Conservation (phyloP, 2,797 vertebrate genomes). For the Takifugu ocellatus region DNA sequence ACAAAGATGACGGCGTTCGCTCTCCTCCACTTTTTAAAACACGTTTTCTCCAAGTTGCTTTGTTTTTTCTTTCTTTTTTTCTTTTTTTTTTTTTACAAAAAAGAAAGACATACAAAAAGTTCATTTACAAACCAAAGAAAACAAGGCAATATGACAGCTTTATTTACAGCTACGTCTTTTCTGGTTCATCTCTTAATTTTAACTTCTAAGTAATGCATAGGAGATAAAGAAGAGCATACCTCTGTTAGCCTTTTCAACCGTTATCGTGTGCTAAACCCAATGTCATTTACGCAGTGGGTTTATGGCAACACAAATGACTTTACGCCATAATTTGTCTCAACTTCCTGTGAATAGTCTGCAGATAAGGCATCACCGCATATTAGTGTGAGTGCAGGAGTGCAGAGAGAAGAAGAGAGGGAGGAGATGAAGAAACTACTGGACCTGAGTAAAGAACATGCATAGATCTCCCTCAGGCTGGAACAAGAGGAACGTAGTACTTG, state of each 20-base stretch:
- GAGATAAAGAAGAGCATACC: slow-evolving; percentile 82
- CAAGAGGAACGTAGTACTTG: slow-evolving; percentile 57
- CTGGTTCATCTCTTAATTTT: slow-evolving; percentile 20
- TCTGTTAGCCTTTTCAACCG: slow-evolving; percentile 64
- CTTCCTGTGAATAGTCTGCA: slow-evolving; percentile 78
- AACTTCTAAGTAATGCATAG: slow-evolving; percentile 82
- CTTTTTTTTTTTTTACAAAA: slow-evolving; percentile 87
- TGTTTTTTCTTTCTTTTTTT: slow-evolving; percentile 74
- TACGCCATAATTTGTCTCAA: slow-evolving; percentile 73
- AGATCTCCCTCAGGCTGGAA: slow-evolving; percentile 74
- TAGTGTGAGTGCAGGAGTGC: slow-evolving; percentile 71
- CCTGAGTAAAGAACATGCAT: slow-evolving; percentile 85
- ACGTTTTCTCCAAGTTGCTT: slow-evolving; percentile 73
- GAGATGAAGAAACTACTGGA: slow-evolving; percentile 77
- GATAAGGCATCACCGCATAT: slow-evolving; percentile 98
- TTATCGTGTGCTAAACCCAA: slow-evolving; percentile 69
- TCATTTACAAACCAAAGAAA: slow-evolving; percentile 98
- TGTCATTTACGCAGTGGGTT: slow-evolving; percentile 72
- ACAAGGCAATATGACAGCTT: slow-evolving; percentile 93
- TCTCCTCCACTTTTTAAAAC: slow-evolving; percentile 84
- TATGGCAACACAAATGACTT: slow-evolving; percentile 62
- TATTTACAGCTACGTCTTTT: slow-evolving; percentile 90
- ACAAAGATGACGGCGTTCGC: slow-evolving; percentile 83
- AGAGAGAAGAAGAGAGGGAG: slow-evolving; percentile 52
- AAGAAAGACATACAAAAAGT: slow-evolving; percentile 97